A percentile compares a stretch with the other conserved stretches of the same genome.
These are phyloP conservation scores for Cancer borealis DNA, from an alignment of 2,888 invertebrate species.

Conservation along the genomic window DNA sequence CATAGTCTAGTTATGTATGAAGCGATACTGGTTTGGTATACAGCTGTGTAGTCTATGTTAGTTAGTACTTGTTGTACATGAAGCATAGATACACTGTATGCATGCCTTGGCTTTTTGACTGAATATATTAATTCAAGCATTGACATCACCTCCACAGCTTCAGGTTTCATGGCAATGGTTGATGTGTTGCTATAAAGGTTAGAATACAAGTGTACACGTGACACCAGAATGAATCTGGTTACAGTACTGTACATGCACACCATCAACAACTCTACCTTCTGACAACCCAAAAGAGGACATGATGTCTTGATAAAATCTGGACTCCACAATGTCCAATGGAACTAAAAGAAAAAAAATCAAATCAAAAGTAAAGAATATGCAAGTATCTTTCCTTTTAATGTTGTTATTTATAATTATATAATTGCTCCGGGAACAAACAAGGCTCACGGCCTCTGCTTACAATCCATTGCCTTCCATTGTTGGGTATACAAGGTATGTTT, in stretches of 20 bases:
- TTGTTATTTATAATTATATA: no score
- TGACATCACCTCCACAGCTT: background rate
- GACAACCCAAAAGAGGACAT: slow-evolving; percentile 69
- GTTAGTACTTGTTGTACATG: background rate
- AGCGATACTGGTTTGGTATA: background rate
- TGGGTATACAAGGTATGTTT: background rate
- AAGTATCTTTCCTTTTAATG: background rate
- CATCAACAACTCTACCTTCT: slow-evolving; percentile 57
- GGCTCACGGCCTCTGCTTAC: no score
- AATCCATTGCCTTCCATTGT: background rate
- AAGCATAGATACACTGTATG: background rate
- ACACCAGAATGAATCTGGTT: no score
- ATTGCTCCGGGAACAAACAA: no score
- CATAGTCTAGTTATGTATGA: no score
- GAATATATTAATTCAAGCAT: background rate
- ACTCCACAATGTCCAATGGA: slow-evolving; percentile 43
- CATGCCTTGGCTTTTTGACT: background rate
- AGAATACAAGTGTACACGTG: no score
- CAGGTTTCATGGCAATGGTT: no score
- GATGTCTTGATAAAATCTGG: slow-evolving; percentile 54
- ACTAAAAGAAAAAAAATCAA: slow-evolving; percentile 57
- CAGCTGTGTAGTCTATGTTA: background rate
- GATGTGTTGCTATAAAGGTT: no score
- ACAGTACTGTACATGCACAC: background rate
- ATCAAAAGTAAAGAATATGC: background rate